phyloP scores from a whole-genome alignment of 37 sponge, comb jelly and placozoan genomes.

The Mnemiopsis leidyi region DNA sequence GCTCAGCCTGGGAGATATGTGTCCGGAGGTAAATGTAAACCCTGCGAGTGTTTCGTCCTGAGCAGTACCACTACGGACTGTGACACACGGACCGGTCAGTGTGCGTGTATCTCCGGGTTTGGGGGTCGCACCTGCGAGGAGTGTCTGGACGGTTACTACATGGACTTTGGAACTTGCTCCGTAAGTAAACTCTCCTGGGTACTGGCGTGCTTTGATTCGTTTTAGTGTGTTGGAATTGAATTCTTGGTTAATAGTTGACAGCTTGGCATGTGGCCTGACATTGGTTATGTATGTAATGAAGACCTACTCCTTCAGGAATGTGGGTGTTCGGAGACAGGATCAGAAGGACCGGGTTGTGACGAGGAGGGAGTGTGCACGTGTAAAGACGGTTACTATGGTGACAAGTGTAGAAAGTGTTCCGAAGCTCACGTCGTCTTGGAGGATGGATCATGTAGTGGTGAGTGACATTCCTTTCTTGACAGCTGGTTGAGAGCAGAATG shows the following conservation, averaged over 20 bases:
- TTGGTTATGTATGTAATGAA: too few relatives aligned
- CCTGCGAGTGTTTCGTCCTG: background rate
- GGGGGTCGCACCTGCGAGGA: background rate
- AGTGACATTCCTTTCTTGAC: too few relatives aligned
- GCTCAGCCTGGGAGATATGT: background rate
- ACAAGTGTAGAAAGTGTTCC: background rate
- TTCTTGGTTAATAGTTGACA: too few relatives aligned
- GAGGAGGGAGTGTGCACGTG: background rate
- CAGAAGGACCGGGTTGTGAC: background rate
- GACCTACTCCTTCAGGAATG: slow-evolving; percentile 14
- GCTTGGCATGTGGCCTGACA: too few relatives aligned
- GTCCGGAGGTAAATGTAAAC: background rate
- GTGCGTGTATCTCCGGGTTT: background rate
- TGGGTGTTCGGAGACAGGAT: slow-evolving; percentile 5
- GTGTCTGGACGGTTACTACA: background rate
- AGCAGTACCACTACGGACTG: background rate
- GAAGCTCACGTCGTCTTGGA: background rate
- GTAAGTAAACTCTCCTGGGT: background rate
- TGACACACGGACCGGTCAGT: background rate
- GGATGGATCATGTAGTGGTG: background rate
- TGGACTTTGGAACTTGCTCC: background rate
- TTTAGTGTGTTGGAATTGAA: too few relatives aligned
- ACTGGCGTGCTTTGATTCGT: too few relatives aligned
- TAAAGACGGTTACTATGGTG: slow-evolving; percentile 18
- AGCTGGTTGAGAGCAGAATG: too few relatives aligned